These are phyloP conservation scores for Megalonaias nervosa DNA, from an alignment of 1,140 invertebrate species.

Conservation along the genomic window DNA sequence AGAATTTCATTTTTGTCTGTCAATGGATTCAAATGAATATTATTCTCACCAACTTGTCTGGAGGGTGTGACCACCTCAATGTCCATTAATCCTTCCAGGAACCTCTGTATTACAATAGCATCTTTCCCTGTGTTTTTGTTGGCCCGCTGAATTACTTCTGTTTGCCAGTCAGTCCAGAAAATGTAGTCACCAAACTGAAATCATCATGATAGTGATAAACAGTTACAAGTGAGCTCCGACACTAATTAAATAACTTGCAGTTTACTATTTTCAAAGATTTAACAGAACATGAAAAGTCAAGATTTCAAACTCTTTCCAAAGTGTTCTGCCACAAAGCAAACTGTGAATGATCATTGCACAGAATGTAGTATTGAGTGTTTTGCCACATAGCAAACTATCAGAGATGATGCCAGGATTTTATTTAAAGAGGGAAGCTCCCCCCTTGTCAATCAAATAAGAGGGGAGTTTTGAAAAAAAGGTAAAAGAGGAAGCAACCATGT, in stretches of 20 bases:
- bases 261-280: background rate
- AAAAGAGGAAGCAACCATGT: too few relatives aligned
- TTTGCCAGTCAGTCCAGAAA: slow-evolving; percentile 98
- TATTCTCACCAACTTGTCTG: slow-evolving; percentile 81
- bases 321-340: background rate
- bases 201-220: background rate
- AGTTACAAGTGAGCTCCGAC: background rate
- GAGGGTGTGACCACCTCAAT: slow-evolving; percentile 90
- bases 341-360: too few relatives aligned
- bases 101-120: slow-evolving; percentile 91
- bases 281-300: slow-evolving; percentile 1
- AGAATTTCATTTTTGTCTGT: background rate
- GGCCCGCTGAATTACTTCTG: slow-evolving; percentile 90
- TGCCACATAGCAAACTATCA: too few relatives aligned
- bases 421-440: too few relatives aligned
- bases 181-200: slow-evolving; percentile 83
- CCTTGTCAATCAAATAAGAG: too few relatives aligned
- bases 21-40: background rate
- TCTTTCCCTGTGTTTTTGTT: slow-evolving; percentile 97
- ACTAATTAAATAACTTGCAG: background rate
- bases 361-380: too few relatives aligned
- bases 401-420: too few relatives aligned
- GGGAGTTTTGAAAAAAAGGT: too few relatives aligned
- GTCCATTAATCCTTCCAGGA: slow-evolving; percentile 91
- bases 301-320: background rate